A percentile compares a stretch with the other conserved stretches of the same genome.
phyloP scores from a whole-genome alignment of 2,113 vertebrate genomes.

The Aleadryas rufinucha region DNA sequence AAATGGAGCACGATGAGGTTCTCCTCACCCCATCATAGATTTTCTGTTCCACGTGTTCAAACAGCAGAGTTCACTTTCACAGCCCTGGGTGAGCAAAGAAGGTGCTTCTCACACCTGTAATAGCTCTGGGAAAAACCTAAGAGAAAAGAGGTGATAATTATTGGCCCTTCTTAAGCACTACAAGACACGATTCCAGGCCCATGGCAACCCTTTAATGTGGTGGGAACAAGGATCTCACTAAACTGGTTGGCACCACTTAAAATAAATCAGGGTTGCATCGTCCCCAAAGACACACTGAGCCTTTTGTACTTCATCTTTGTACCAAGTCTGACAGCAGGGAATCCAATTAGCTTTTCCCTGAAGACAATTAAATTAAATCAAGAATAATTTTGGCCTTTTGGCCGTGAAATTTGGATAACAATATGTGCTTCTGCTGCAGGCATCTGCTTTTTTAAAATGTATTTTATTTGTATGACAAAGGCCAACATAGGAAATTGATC shows the following conservation, averaged over 20 bases:
- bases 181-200: neutral
- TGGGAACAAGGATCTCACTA: neutral
- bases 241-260: neutral
- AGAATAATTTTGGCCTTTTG: neutral
- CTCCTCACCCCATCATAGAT: neutral
- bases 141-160: neutral
- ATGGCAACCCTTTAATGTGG: neutral
- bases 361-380: neutral
- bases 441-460: neutral
- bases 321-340: neutral
- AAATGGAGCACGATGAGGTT: neutral
- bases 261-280: neutral
- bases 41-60: neutral
- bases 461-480: conserved; percentile 15
- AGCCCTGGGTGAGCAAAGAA: neutral
- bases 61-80: neutral
- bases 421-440: neutral
- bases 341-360: neutral
- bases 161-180: neutral
- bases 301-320: neutral
- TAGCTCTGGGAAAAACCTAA: neutral
- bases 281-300: neutral
- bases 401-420: neutral
- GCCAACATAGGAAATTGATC: neutral
- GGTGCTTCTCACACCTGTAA: neutral